Percentiles rank a stretch among this genome's conserved stretches.
Conservation (phyloP, 2,113 vertebrate species). For the Scytalopus superciliaris region DNA sequence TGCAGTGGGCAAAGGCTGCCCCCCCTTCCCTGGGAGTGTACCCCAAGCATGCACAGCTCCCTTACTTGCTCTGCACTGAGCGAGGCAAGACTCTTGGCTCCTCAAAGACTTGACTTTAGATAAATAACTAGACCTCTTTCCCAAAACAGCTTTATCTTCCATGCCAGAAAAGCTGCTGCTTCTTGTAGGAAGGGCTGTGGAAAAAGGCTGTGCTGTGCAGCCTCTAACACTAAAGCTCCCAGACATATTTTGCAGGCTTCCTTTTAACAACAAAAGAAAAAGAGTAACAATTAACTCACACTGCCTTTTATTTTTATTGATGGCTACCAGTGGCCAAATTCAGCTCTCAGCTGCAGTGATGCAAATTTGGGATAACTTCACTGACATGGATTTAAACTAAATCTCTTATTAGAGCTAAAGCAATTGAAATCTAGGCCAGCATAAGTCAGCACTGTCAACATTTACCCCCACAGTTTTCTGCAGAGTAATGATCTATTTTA, state of each 20-base stretch:
- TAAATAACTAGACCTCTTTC: constrained; percentile 1
- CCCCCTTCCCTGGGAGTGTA: fast-evolving
- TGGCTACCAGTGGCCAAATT: not conserved
- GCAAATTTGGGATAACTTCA: constrained; percentile 31
- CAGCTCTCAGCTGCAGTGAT: constrained; percentile 7
- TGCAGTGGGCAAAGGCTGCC: not conserved
- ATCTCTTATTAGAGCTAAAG: constrained; percentile 37
- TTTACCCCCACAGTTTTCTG: constrained; percentile 28
- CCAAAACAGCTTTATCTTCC: constrained; percentile 1
- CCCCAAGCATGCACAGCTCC: not conserved
- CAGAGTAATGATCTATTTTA: constrained; percentile 48
- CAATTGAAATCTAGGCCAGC: constrained; percentile 47
- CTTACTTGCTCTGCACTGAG: fast-evolving
- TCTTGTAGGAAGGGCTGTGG: not conserved
- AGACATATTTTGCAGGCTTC: not conserved
- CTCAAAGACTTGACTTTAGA: not conserved
- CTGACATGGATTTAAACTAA: constrained; percentile 43
- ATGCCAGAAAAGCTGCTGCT: not conserved
- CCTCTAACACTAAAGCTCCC: not conserved
- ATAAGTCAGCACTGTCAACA: constrained; percentile 44
- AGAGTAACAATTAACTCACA: not conserved
- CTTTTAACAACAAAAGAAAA: not conserved
- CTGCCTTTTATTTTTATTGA: not conserved
- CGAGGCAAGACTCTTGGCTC: fast-evolving
- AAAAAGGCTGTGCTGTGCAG: not conserved